Base-by-base conservation (phyloP, 2,113 vertebrate genomes). In the Petrocephalus zakoni region DNA sequence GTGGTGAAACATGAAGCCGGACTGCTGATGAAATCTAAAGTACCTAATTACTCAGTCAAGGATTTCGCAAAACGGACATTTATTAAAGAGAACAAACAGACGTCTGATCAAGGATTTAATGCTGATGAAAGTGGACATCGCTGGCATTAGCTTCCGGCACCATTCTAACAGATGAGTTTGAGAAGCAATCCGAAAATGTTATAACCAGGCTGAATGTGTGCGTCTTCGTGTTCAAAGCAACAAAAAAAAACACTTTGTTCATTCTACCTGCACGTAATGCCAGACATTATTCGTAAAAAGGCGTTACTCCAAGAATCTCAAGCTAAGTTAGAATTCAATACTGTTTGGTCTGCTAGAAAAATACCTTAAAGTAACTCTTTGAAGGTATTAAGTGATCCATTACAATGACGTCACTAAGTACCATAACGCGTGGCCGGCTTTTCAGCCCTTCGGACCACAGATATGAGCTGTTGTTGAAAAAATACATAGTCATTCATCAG, bases 121-220 rank as follows among this genome's bases (percentile, higher is more conserved):
- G 52, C 52, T 86, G 51, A 86, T 56, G 51, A 86, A 42, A 86
- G 47, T 56, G 52, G 25, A 56, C 15, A 25, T 86, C 13, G 8
- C 7, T 86, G 84, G 5, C 52, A 86, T 86, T 86, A 37, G 84
- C 84, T 85, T 29, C 84, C 55, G 51, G 84, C 84, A 37, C 47
- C 55, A 37, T 25, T 55, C n/a, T 55, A 85, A n/a, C 84, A 86
- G 84, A 86, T 86, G 84, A 86, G 52, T 86, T 55, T 86, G 52
- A 86, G 56, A 56, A 55, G 34, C 84, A 55, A 55, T 34, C 84
- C 34, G 29, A 86, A 53, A 56, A 86, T 86, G n/a, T 86, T 55
- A 25, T 25, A 86, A n/a, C 52, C 19, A 37, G 84, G 72, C 72
- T 78, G 29, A 78, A 34, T 52, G 51, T 85, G 83, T 29, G 25